Base-by-base conservation (phyloP, 2,113 vertebrate species). In the Halcyon malimbica region DNA sequence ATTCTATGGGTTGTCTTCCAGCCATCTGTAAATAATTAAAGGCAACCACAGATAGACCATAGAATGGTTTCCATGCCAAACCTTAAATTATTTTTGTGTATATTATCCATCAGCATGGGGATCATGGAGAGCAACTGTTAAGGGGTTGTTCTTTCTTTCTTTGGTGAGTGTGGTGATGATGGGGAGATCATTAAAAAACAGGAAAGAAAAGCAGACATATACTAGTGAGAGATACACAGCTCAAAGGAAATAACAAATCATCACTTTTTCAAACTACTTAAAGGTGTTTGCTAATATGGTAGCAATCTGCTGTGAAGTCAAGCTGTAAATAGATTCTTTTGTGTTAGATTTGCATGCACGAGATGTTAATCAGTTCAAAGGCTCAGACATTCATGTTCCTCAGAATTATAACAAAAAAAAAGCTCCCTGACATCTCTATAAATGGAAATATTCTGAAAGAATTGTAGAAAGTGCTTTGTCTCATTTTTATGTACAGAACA, bases 301-400 rank as follows among this genome's bases (percentile, higher is more conserved):
- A 93, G 92, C 86, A 94, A 94, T 97, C 95, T 96, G 87, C 69
- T 96, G 92, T 94, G 96, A 97, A 96, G 92, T 90, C 95, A 96
- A 94, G 90, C 86, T 96, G 96, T 97, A 97, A 97, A 97, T 95
- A 97, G 96, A 96, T 91, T 84, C 79, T 91, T 97, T 94, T 97
- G 82, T 94, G 91, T 93, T 91, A 92, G 70, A 92, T 94, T 94
- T 93, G 68, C 90, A 86, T 90, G 93, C 80, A 86, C 70, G 10
- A 95, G 93, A 95, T 95, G 92, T 94, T 95, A 95, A 94, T 97
- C 76, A 87, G 89, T 93, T 96, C 94, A 87, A 84, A 97, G 80
- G 69, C 93, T 90, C 75, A 96, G 79, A 89, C 87, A 96, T 90
- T 84, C 82, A 14, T 76, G 84, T 82, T 91, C 59, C 64, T 89